Base-by-base conservation (phyloP, 2,888 invertebrate genomes). In the Lasius fuliginosus region DNA sequence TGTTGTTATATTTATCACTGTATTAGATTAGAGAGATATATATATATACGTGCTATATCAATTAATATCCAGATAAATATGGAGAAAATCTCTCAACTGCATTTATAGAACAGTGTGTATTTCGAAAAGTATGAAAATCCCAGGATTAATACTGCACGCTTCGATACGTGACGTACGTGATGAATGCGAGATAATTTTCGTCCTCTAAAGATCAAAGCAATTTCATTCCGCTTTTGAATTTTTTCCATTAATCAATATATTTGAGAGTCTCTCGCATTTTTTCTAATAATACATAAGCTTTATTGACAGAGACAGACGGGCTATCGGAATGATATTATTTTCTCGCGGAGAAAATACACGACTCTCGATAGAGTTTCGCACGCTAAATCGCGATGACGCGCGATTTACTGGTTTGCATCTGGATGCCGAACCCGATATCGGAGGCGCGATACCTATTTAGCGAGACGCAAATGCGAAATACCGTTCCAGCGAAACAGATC, bases 401-500 rank as follows among this genome's bases (percentile, higher is more conserved):
- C 46, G 46, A 79, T 79, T 58, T 27, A 79, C 5, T 46, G 58
- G 2, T 11, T 33, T 18, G 33, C 33, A 60, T 27, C 46, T 60
- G 18, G 2, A 60, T 8, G 9, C 67, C 30, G 18, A 60, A 71
- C 18, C 60, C 15, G 60, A 71, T 71, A 60, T 71, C 40, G 1
- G 8, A 40, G 40, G 27, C 36, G 18, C 27, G 36, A 71, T 71
- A 42, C 18, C 23, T 27, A 62, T 79, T 79, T 79, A 46, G 79
- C 69, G 69, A 53, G 18, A 60, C 60, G 42, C 60, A 71, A 79
- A 79, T 58, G 79, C 79, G 33, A 27, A 71, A 49, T 49, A 46
- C 36, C 79, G 36, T 60, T 62, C 8, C 53, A 9, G 53, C 82
- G 40, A 30, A 83, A 69, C 77, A 77, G 79, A 69, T 79, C 49